phyloP scores from a whole-genome alignment of 2,888 invertebrate genomes.

The Caenorhabditis uteleia region DNA sequence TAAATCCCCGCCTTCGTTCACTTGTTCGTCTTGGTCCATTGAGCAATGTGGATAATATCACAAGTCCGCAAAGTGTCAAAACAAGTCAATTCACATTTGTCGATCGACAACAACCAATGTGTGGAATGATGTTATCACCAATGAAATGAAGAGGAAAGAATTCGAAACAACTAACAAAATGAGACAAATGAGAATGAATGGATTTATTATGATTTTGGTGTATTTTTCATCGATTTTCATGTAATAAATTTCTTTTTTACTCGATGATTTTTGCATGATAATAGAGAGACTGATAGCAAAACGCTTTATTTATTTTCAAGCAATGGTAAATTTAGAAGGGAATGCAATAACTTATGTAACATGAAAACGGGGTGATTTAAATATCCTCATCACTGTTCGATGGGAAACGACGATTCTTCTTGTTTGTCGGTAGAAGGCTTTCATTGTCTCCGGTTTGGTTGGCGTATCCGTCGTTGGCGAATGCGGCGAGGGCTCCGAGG shows the following conservation, averaged over 20 bases:
- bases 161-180: no score
- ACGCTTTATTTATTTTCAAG: no score
- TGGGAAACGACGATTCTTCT: slow-evolving; percentile 17
- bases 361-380: slow-evolving; percentile 1
- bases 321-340: no score
- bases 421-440: slow-evolving; percentile 20
- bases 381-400: slow-evolving; percentile 34
- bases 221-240: no score
- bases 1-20: slow-evolving; percentile 14
- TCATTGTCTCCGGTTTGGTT: slow-evolving; percentile 15
- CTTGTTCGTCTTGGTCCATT: slow-evolving; percentile 31
- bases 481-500: slow-evolving; percentile 19
- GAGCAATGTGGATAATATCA: no score
- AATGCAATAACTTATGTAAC: not conserved
- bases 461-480: slow-evolving; percentile 18
- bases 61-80: no score
- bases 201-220: no score
- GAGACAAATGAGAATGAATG: no score
- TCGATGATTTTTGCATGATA: not conserved
- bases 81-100: no score
- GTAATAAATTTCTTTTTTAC: not conserved
- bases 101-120: no score
- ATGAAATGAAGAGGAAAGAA: no score
- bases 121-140: no score
- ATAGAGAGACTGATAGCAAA: not conserved